These are phyloP conservation scores for Amphipoea lucens DNA, from an alignment of 2,888 invertebrate species.

Conservation along the genomic window DNA sequence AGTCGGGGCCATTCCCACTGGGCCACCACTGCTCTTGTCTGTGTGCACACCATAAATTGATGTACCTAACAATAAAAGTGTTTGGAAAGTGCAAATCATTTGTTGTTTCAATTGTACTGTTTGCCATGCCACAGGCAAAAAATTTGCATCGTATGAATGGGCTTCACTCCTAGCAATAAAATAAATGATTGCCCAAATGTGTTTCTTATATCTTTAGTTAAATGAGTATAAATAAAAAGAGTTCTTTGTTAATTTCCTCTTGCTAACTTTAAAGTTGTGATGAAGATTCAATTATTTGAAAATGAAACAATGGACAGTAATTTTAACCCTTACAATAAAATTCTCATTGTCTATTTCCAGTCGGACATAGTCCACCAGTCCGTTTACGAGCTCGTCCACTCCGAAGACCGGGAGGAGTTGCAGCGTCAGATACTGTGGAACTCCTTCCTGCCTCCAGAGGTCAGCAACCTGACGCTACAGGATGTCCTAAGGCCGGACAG, in stretches of 20 bases:
- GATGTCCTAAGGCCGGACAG: slow-evolving; percentile 97
- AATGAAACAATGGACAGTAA: neutral
- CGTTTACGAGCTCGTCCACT: slow-evolving; percentile 99
- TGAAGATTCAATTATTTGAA: neutral
- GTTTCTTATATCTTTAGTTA: neutral
- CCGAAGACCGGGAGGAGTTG: slow-evolving; percentile 99
- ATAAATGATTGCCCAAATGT: neutral
- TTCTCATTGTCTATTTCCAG: slow-evolving; percentile 90
- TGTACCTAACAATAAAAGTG: neutral
- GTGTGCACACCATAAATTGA: neutral
- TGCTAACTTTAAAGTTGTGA: neutral
- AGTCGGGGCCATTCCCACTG: too few relatives aligned
- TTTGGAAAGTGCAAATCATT: neutral
- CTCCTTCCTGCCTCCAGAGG: slow-evolving; percentile 96
- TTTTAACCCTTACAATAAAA: neutral
- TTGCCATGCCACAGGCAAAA: neutral
- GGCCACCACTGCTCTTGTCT: neutral
- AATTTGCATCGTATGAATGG: neutral
- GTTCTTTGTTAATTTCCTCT: fast-evolving
- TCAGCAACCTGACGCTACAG: slow-evolving; percentile 93
- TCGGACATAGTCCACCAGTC: slow-evolving; percentile 99
- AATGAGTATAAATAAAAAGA: neutral
- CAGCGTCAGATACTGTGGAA: slow-evolving; percentile 98
- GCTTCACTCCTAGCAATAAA: neutral
- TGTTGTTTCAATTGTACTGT: neutral